Percentiles rank a stretch among this genome's conserved stretches.
phyloP scores from a whole-genome alignment of 2,113 vertebrate species.

The Platysteira castanea region DNA sequence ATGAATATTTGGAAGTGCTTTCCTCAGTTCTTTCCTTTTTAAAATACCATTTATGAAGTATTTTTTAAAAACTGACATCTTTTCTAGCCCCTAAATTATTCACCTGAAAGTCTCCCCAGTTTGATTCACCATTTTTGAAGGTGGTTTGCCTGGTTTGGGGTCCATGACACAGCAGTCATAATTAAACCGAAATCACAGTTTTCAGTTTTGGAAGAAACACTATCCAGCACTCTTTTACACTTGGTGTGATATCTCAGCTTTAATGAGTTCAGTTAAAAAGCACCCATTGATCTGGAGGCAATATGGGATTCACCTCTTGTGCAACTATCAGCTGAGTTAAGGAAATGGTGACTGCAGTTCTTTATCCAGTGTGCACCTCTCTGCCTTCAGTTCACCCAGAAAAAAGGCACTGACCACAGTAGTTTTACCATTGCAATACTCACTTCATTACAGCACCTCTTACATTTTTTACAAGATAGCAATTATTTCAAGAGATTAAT shows the following conservation, averaged over 20 bases:
- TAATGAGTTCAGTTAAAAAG: background rate
- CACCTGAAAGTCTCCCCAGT: background rate
- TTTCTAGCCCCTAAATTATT: background rate
- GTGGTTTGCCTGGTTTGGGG: background rate
- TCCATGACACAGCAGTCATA: background rate
- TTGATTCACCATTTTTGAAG: background rate
- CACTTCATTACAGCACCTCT: background rate
- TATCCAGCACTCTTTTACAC: background rate
- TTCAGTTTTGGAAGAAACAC: background rate
- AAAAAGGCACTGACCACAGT: background rate
- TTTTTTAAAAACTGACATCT: background rate
- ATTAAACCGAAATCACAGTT: background rate
- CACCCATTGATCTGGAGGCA: background rate
- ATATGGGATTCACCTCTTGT: background rate
- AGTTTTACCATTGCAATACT: background rate
- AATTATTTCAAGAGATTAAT: background rate
- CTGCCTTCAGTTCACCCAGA: background rate
- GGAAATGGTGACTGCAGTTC: background rate
- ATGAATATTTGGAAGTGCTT: background rate
- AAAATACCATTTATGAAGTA: background rate
- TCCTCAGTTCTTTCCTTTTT: background rate
- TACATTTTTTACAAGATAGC: background rate
- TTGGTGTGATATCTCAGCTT: background rate
- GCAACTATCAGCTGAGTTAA: background rate
- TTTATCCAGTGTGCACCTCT: background rate